phyloP scores from a whole-genome alignment of 2,797 vertebrate species.

The Tragopan temminckii region DNA sequence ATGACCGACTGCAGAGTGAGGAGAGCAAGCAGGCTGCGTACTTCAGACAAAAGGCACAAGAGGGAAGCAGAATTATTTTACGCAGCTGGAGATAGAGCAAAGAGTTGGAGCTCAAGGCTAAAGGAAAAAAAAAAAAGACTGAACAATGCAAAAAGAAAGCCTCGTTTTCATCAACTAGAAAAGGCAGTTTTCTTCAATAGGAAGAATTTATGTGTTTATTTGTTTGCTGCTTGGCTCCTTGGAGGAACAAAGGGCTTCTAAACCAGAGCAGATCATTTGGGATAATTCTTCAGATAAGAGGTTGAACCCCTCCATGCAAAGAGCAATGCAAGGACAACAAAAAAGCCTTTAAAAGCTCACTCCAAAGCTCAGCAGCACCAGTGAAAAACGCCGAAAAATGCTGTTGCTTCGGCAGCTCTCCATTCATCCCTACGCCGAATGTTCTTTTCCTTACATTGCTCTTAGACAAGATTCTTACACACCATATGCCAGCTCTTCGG shows the following conservation, averaged over 20 bases:
- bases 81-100: not conserved
- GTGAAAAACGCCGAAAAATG: not conserved
- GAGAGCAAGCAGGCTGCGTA: not conserved
- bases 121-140: not conserved
- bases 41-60: conserved; percentile 14
- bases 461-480: not conserved
- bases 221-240: not conserved
- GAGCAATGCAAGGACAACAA: not conserved
- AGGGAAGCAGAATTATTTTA: not conserved
- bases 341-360: not conserved
- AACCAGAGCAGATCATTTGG: not conserved
- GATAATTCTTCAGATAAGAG: conserved; percentile 45
- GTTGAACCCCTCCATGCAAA: not conserved
- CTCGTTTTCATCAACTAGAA: not conserved
- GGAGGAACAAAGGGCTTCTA: conserved; percentile 1
- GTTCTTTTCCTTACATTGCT: not conserved
- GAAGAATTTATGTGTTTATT: conserved; percentile 26
- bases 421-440: not conserved
- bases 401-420: not conserved
- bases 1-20: not conserved
- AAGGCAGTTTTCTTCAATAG: not conserved
- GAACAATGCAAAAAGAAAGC: conserved; percentile 34
- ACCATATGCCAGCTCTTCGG: not conserved
- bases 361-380: not conserved
- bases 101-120: conserved; percentile 5